Evolutionary conservation across 1,140 invertebrate genomes (phyloP), one percentile per base, ranked within the genome.

Genomic region (Bradysia coprophila): DNA sequence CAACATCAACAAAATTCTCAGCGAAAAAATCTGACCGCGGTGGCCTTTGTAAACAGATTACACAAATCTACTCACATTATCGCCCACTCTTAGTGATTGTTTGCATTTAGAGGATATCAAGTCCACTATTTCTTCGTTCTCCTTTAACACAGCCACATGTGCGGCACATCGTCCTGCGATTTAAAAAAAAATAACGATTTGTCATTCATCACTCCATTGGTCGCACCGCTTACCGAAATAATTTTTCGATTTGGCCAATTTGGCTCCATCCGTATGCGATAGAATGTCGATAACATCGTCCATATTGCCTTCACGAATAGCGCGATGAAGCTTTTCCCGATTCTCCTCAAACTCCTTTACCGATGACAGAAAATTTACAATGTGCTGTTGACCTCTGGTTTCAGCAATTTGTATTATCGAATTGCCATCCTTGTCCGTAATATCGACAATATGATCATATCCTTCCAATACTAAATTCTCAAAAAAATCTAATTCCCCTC

Each of bases 381-480:
- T 77, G 10, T 75, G 66, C 2, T 72, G 62, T 38, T 78, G 72
- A 16, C 73, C 68, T 31, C 77, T 66, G 45, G 77, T 68, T 1
- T 67, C 59, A 1, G 77, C 69, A 10, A 82, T 68, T 32, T 84
- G 73, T 0, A 77, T 54, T 43, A 89, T 81, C 16, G 72, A 64
- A 1, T 69, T 64, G 1, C 72, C 72, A 4, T 69, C 71, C 21
- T 74, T 73, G 46, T 88, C 82, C 13, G 72, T 64, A 1, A 85
- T 64, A 48, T 87, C 83, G n/a, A 85, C 53, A 28, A 91, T 78
- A 48, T 88, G 83, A 54, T 89, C 81, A 52, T 90, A 91, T 2
- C 88, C 86, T 63, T 88, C 82, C 13, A 86, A 49, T 3, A 88
- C 51, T 9, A 92, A 59, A 47, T 84, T 74, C 43, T 79, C 74